Percentiles rank a stretch among this genome's conserved stretches.
Conservation (phyloP, 2,888 invertebrate species). For the Macrostomum cliftonense region DNA sequence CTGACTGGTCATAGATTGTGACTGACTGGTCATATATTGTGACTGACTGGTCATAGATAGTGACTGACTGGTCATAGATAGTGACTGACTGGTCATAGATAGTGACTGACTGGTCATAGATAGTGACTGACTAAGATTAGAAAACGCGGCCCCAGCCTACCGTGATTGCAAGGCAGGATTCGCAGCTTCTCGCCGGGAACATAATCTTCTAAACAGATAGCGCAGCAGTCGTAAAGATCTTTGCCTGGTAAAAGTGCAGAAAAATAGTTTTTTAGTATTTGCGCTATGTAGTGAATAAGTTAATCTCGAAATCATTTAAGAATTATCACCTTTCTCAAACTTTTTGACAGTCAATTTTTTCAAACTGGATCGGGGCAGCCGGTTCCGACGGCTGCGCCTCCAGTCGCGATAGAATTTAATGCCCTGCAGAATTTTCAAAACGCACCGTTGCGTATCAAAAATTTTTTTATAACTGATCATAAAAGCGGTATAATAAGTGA, state of each 20-base stretch:
- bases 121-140: too few relatives aligned
- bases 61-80: too few relatives aligned
- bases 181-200: constrained; percentile 78
- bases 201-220: constrained; percentile 93
- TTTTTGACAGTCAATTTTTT: constrained; percentile 86
- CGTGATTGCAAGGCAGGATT: constrained; percentile 81
- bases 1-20: too few relatives aligned
- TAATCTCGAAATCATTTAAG: background rate
- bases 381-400: constrained; percentile 54
- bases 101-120: too few relatives aligned
- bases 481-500: too few relatives aligned
- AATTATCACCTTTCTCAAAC: constrained; percentile 54
- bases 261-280: too few relatives aligned
- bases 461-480: too few relatives aligned
- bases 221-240: constrained; percentile 88
- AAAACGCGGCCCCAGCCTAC: constrained; percentile 47
- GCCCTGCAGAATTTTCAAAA: constrained; percentile 28
- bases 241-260: constrained; percentile 32
- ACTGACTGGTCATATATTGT: too few relatives aligned
- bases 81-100: too few relatives aligned
- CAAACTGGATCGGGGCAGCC: constrained; percentile 65
- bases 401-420: constrained; percentile 63
- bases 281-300: too few relatives aligned
- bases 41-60: too few relatives aligned
- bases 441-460: background rate